Percentiles rank a stretch among this genome's conserved stretches.
Evolutionary conservation across 2,113 vertebrate species (phyloP).

Genomic region (Epinephelus fuscoguttatus): DNA sequence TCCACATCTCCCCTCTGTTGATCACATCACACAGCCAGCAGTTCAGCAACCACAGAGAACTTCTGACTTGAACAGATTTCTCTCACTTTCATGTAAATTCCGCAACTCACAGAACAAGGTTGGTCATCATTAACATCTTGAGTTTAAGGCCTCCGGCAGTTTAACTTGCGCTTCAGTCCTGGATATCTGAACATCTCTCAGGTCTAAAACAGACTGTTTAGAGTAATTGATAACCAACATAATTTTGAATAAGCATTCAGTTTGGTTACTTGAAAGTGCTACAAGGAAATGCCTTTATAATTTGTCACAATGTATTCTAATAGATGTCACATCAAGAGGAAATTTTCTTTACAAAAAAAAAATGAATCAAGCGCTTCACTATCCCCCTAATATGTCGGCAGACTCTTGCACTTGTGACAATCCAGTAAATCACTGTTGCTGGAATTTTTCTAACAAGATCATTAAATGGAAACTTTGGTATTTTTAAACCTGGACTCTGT

Average conservation of each 20-base stretch:
- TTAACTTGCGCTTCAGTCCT: conserved; percentile 20
- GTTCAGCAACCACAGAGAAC: not conserved
- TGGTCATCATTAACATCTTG: not conserved
- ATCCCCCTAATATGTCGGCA: not conserved
- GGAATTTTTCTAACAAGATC: not conserved
- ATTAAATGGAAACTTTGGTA: not conserved
- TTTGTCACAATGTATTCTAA: not conserved
- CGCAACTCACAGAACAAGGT: not conserved
- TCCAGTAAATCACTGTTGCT: not conserved
- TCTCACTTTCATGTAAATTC: conserved; percentile 1
- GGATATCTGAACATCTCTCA: not conserved
- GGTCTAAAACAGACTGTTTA: not conserved
- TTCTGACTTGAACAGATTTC: not conserved
- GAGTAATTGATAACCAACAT: not conserved
- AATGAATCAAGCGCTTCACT: not conserved
- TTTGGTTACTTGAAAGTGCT: not conserved
- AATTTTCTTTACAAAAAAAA: conserved; percentile 5
- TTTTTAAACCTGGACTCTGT: too few species aligned
- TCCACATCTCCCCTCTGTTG: conserved; percentile 37
- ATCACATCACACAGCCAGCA: not conserved
- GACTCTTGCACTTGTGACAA: not conserved
- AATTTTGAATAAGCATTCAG: not conserved
- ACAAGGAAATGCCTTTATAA: not conserved
- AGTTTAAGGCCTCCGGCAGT: conserved; percentile 55
- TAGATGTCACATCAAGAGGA: not conserved